Percentiles rank a stretch among this genome's conserved stretches.
Conservation (phyloP, 1,140 invertebrate species). For the Drosophila azteca region DNA sequence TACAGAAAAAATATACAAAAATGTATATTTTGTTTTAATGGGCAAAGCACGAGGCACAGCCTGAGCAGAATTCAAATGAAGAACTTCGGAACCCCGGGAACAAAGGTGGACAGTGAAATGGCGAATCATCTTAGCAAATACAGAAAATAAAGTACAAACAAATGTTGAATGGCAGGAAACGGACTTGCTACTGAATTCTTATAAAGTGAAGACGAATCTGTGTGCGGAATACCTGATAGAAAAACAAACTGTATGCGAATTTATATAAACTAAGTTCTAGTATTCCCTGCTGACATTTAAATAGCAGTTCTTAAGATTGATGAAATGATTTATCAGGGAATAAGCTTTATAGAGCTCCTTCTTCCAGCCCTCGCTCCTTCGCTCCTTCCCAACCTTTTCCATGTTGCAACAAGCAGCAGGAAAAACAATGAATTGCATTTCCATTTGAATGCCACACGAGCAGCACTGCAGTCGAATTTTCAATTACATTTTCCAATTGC, state of each 20-base stretch:
- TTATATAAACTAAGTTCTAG: no score
- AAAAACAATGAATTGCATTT: not conserved
- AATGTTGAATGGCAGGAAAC: no score
- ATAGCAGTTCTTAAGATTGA: no score
- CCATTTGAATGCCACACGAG: constrained; percentile 1
- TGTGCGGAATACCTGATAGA: no score
- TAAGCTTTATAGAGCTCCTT: no score
- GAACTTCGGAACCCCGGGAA: not conserved
- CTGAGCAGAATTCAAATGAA: constrained; percentile 50
- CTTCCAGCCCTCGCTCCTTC: no score
- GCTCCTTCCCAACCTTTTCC: no score
- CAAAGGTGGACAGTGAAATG: not conserved
- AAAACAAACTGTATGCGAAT: not conserved
- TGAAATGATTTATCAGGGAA: no score
- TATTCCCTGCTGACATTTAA: no score
- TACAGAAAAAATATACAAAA: not conserved
- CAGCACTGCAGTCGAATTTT: constrained; percentile 28
- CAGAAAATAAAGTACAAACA: not conserved
- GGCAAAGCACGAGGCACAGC: constrained; percentile 20
- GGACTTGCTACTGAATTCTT: no score
- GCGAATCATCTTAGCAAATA: not conserved
- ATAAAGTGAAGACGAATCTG: no score
- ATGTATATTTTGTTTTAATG: constrained; percentile 29
- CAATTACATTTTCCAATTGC: constrained; percentile 39
- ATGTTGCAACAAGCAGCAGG: no score